Evolutionary conservation across 2,888 invertebrate species (phyloP), one percentile per base, ranked within the genome.

Genomic region (Microchrysa polita): DNA sequence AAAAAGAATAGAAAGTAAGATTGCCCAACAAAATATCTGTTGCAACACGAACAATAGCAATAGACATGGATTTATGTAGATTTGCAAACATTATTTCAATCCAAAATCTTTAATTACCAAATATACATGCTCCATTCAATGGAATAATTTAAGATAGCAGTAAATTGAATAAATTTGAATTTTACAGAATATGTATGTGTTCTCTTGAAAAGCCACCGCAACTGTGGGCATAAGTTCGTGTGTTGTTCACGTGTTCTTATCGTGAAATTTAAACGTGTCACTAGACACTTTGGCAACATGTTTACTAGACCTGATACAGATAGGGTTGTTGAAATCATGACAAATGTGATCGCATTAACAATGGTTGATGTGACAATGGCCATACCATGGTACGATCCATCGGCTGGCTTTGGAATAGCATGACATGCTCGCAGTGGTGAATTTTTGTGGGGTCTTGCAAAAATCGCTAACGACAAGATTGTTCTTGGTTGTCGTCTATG

Each of bases 261-360:
- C 55, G 55, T 20, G 18, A 20, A 55, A 55, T 20, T 55, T 55
- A 18, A 55, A 55, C 55, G 16, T 55, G 55, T 55, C 55, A 20
- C 55, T 20, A 20, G 22, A 55, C 55, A 55, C 55, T 55, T 55
- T 20, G 20, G 18, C 55, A 18, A 20, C 55, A 55, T 55, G 12
- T 12, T 2, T n/a, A n/a, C 16, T 48, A 2, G 2, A 48, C 48
- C 27, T 7, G 27, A 34, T 7, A 34, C 27, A 34, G n/a, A n/a
- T n/a, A n/a, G 2, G 27, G 27, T 48, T 55, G 55, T 20, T 20
- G 55, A 63, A 63, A 63, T 63, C 14, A 16, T 63, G 61, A 63
- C 61, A 63, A 63, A 63, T 63, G 61, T 63, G 61, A 63, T 63
- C 61, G 22, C 42, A 63, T 63, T 63, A 63, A 63, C 61, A 63